phyloP scores from a whole-genome alignment of 2,888 invertebrate genomes.

The Cephus pygmeus region DNA sequence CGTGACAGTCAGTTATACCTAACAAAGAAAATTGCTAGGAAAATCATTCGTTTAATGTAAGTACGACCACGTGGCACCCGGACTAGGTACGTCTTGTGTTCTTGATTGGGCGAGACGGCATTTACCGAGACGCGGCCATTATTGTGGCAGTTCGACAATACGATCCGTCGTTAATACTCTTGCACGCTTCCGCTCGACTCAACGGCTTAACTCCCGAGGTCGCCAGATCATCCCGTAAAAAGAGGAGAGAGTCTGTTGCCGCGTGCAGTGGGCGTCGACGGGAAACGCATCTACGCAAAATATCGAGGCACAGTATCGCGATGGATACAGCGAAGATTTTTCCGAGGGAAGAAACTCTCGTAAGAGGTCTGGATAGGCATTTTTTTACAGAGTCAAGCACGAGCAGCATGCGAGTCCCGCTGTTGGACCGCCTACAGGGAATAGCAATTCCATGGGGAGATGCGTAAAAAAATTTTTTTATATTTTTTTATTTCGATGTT shows the following conservation, averaged over 20 bases:
- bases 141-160: too few relatives aligned
- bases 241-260: too few relatives aligned
- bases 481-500: background rate
- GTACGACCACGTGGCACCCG: too few relatives aligned
- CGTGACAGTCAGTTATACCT: too few relatives aligned
- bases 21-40: too few relatives aligned
- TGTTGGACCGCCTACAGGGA: background rate
- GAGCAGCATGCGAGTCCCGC: background rate
- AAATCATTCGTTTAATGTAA: too few relatives aligned
- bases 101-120: too few relatives aligned
- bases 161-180: background rate
- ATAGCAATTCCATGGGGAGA: background rate
- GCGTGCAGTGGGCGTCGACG: background rate
- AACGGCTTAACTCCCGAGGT: background rate
- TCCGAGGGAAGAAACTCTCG: background rate
- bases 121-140: too few relatives aligned
- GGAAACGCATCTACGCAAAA: background rate
- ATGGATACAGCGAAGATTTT: background rate
- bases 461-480: background rate
- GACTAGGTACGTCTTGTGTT: too few relatives aligned
- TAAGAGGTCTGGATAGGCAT: background rate
- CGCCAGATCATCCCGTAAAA: background rate
- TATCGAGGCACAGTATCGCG: background rate
- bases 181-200: background rate
- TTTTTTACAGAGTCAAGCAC: background rate